Base-by-base conservation (phyloP, 2,797 vertebrate species). In the Pampus argenteus region DNA sequence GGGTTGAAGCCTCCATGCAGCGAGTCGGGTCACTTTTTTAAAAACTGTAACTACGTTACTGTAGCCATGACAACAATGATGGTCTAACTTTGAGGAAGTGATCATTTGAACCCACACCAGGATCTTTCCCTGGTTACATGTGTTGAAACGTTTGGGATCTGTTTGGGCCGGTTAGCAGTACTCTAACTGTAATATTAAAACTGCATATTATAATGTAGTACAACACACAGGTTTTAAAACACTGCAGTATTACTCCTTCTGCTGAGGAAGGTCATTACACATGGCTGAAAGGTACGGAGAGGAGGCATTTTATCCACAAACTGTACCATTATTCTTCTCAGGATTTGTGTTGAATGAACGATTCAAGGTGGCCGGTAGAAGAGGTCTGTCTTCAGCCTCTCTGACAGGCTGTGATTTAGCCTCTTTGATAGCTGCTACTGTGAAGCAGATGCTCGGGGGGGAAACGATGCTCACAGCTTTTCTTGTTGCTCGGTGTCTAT, bases 351-450 rank as follows among this genome's bases (percentile, higher is more conserved):
- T 25, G 25, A 50, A 52, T 31, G 47, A 60, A 20, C 26, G 61
- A 49, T 42, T 79, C 22, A 69, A 28, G 18, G 61, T 71, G 66
- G 22, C 18, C 25, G 9, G 15, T 22, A 17, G 52, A 68, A 23
- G 50, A 20, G 40, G 22, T 73, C 75, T 23, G 17, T 63, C 68
- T 66, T 62, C 28, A 29, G 5, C 17, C 29, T 51, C 42, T 55
- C 40, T 60, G 49, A 50, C 68, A 57, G 18, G 38, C 50, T 18
- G 26, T 78, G 84, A 68, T 81, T 83, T 76, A 66, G 48, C 54
- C 9, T 70, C 59, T 78, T 71, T 71, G 66, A 71, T 48, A 78
- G 42, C 60, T 63, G 68, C 42, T 66, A 70, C 56, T 73, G 68
- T 1, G 8, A 59, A 70, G 40, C 76, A 85, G 76, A 79, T 74